Percentiles rank a stretch among this genome's conserved stretches.
Evolutionary conservation across 2,113 vertebrate genomes (phyloP).

Genomic region (Protobothrops flavoviridis): DNA sequence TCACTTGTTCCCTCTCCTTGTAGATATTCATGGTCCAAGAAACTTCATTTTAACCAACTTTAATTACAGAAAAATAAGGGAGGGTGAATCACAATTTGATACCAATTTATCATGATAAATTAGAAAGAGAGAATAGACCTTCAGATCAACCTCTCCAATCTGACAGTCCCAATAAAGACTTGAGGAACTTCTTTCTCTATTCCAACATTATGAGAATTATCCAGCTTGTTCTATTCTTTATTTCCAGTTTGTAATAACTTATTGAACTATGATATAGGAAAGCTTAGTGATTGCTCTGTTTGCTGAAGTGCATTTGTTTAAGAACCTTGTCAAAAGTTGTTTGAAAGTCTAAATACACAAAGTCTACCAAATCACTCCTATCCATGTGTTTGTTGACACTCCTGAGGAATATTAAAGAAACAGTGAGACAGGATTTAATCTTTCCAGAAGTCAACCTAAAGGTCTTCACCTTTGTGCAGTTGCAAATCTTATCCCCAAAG

Average conservation of each 20-base stretch:
- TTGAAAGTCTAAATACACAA: not conserved
- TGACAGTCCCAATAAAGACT: not conserved
- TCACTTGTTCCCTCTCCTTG: not conserved
- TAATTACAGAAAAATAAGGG: not conserved
- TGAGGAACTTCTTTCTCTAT: not conserved
- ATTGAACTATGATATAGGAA: not conserved
- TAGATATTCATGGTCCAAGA: not conserved
- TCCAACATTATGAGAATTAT: not conserved
- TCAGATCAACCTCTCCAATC: not conserved
- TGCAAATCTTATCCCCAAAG: slow-evolving; percentile 5
- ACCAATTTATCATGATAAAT: not conserved
- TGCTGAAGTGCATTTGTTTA: not conserved
- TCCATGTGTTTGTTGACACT: not conserved
- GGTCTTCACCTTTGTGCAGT: not conserved
- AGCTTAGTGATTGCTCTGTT: not conserved
- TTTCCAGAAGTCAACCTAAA: not conserved
- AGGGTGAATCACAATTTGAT: not conserved
- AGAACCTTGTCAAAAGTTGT: not conserved
- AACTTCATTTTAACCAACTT: not conserved
- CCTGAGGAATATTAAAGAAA: not conserved
- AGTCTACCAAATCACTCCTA: not conserved
- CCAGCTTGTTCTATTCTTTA: not conserved
- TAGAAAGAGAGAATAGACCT: not conserved
- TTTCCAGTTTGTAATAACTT: not conserved
- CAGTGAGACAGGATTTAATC: not conserved